Base-by-base conservation (phyloP, 2,888 invertebrate genomes). In the Epsilonema sp. region DNA sequence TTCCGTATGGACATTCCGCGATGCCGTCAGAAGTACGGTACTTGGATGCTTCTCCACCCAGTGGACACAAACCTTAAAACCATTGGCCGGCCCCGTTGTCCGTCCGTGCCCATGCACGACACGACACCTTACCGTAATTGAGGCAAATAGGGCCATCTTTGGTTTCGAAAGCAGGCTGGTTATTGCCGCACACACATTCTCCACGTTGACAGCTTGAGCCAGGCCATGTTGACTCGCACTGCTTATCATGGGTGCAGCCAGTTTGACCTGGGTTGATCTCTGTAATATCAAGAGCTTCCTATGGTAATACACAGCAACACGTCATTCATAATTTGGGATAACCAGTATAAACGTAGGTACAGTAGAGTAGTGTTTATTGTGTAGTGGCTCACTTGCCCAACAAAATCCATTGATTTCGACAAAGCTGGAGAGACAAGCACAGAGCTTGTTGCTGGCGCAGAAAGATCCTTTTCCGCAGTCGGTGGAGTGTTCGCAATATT, bases 331-430 rank as follows among this genome's bases (percentile, higher is more conserved):
- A n/a, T n/a, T n/a, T n/a, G n/a, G n/a, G n/a, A n/a, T n/a, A n/a
- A n/a, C n/a, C n/a, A n/a, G n/a, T n/a, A n/a, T n/a, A n/a, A n/a
- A n/a, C n/a, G n/a, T n/a, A n/a, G n/a, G n/a, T n/a, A n/a, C n/a
- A n/a, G n/a, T n/a, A n/a, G n/a, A n/a, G n/a, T n/a, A n/a, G n/a
- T n/a, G n/a, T n/a, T n/a, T n/a, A n/a, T n/a, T n/a, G n/a, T n/a
- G n/a, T n/a, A n/a, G n/a, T n/a, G n/a, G 57, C 61, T 54, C 48
- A 62, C 62, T 62, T 54, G 58, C 52, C 62, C 62, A 62, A 50
- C 62, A 62, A 50, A 60, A 62, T 37, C 57, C 57, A 52, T 62
- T 59, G 54, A 62, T 61, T 51, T 59, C 59, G 25, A 62, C 62
- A 50, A 61, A 62, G 23, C 60, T 62, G 21, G 62, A 58, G 37